Evolutionary conservation across 2,797 vertebrate species (phyloP), one percentile per base, ranked within the genome.

Genomic region (Helarctos malayanus): DNA sequence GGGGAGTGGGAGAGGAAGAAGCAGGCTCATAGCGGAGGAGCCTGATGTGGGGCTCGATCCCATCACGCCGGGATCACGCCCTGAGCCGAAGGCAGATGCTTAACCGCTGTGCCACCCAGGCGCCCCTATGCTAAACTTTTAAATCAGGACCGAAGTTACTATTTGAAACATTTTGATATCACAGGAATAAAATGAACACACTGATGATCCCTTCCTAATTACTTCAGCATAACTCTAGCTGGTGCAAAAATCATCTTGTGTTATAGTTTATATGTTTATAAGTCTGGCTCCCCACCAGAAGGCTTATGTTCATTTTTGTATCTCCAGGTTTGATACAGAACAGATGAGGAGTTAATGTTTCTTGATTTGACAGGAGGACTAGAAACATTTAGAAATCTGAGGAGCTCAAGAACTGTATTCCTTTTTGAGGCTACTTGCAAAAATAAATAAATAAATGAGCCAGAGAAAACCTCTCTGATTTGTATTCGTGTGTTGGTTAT

Each of bases 371-470:
- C 32, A 91, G 29, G 81, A 91, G 35, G 86, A 81, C 29, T 82
- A 35, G 27, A 86, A 76, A 78, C 16, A 82, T 19, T 54, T 61
- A 25, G 59, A 80, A 76, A 82, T 82, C 68, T n/a, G 45, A 93
- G 12, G 32, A 56, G 21, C 59, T 91, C 52, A 87, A 82, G 45
- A 81, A 87, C 41, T 29, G 0, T 71, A 63, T 63, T 65, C 63
- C 32, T 14, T 91, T 89, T 88, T 63, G 52, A 97, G 35, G 21
- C 76, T 78, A 27, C 45, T 87, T 91, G 7, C 14, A 95, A 73
- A 93, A 76, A n/a, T 52, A 89, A 80, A 68, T 86, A 76, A 68
- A 29, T 76, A 41, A 38, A 38, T 38, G 41, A 59, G 11, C 69
- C 63, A 63, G 73, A 73, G 41, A 94, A 75, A 89, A 76, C 25